Conservation (phyloP, 2,113 vertebrate genomes). For the Nesogale talazaci region DNA sequence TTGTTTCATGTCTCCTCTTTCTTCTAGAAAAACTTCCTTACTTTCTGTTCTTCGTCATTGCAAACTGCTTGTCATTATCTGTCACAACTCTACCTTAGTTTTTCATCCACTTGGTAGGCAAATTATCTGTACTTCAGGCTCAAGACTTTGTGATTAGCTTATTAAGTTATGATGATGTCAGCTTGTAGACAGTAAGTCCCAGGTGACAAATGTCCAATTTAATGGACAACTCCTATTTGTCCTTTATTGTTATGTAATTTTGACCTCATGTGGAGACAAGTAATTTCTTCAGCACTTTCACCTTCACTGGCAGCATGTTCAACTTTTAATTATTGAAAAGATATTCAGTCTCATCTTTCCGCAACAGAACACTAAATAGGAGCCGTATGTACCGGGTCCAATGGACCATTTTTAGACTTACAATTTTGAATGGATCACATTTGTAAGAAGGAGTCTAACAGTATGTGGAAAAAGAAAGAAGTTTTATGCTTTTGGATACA, state of each 20-base stretch:
- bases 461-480: background rate
- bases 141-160: background rate
- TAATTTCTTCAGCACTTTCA: background rate
- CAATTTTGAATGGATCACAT: too few relatives aligned
- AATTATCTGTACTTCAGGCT: background rate
- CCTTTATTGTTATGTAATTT: background rate
- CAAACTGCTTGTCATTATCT: background rate
- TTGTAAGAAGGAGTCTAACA: too few relatives aligned
- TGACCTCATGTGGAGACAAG: background rate
- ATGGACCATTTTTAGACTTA: background rate
- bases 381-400: background rate
- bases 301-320: background rate
- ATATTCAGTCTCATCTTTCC: background rate
- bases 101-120: background rate
- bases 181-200: background rate
- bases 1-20: slow-evolving; percentile 9
- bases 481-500: too few relatives aligned
- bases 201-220: background rate
- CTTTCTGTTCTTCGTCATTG: background rate
- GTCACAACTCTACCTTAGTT: background rate
- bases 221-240: background rate
- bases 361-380: background rate
- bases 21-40: background rate
- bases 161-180: background rate
- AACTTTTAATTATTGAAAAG: background rate